Evolutionary conservation across 2,113 vertebrate genomes (phyloP).

Genomic region (Psophia crepitans): DNA sequence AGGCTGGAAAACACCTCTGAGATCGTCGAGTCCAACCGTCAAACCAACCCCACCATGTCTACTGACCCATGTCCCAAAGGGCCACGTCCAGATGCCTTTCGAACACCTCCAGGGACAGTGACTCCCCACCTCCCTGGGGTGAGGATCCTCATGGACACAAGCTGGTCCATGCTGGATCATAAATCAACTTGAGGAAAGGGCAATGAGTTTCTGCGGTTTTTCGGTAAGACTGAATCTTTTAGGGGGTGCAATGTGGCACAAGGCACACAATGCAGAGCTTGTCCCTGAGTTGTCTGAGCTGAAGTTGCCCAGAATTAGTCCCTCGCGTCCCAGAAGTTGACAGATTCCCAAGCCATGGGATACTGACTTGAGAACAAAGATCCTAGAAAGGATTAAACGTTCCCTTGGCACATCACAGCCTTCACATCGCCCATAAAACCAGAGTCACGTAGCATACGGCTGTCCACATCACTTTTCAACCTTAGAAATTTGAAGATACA

Average conservation of each 20-base stretch:
- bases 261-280: background rate
- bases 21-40: too few relatives aligned
- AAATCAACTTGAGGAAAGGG: background rate
- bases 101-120: too few relatives aligned
- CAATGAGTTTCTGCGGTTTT: background rate
- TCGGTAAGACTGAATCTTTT: background rate
- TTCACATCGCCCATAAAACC: background rate
- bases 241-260: background rate
- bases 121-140: too few relatives aligned
- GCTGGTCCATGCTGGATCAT: background rate
- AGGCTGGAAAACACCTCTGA: too few relatives aligned
- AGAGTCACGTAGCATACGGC: background rate
- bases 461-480: background rate
- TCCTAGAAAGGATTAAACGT: background rate
- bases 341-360: background rate
- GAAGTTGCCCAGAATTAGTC: background rate
- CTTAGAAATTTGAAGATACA: background rate
- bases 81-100: too few relatives aligned
- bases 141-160: rapidly evolving
- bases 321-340: background rate
- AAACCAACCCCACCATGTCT: too few relatives aligned
- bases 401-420: background rate
- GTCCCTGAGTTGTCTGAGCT: too few relatives aligned
- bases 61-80: too few relatives aligned
- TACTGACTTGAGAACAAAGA: background rate